Evolutionary conservation across 1,140 invertebrate genomes (phyloP).

Genomic region (Druon quercuslanigerum): DNA sequence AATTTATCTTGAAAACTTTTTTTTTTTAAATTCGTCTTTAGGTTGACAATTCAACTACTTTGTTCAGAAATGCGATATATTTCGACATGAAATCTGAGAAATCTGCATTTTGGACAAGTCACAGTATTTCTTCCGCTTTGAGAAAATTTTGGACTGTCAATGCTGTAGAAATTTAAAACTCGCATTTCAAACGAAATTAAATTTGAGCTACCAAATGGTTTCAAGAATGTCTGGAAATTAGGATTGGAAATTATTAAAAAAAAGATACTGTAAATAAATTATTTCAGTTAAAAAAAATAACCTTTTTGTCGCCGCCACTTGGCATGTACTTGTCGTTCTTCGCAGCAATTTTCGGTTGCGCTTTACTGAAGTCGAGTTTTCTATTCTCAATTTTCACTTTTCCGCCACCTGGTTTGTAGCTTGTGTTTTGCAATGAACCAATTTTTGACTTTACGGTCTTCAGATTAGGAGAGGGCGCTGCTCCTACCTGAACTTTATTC

Average conservation of each 20-base stretch:
- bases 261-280: neutral
- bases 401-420: slow-evolving; percentile 93
- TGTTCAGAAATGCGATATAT: too few relatives aligned
- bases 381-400: slow-evolving; percentile 93
- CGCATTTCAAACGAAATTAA: too few relatives aligned
- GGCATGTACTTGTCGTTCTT: slow-evolving; percentile 94
- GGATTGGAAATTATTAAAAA: slow-evolving; percentile 10
- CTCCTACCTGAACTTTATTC: slow-evolving; percentile 94
- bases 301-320: slow-evolving; percentile 94
- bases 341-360: slow-evolving; percentile 88
- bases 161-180: too few relatives aligned
- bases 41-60: too few relatives aligned
- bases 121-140: too few relatives aligned
- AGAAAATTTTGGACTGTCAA: too few relatives aligned
- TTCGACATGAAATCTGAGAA: too few relatives aligned
- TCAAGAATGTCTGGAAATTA: neutral
- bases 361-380: slow-evolving; percentile 89
- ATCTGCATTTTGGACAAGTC: too few relatives aligned
- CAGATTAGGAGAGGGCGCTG: slow-evolving; percentile 92
- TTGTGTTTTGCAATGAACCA: slow-evolving; percentile 94
- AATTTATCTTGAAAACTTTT: too few relatives aligned
- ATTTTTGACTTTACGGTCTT: slow-evolving; percentile 95
- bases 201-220: neutral
- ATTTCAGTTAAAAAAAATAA: slow-evolving; percentile 68
- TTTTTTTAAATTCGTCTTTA: too few relatives aligned